A percentile compares a stretch with the other conserved stretches of the same genome.
Evolutionary conservation across 2,113 vertebrate species (phyloP).

Genomic region (Mustela lutreola): DNA sequence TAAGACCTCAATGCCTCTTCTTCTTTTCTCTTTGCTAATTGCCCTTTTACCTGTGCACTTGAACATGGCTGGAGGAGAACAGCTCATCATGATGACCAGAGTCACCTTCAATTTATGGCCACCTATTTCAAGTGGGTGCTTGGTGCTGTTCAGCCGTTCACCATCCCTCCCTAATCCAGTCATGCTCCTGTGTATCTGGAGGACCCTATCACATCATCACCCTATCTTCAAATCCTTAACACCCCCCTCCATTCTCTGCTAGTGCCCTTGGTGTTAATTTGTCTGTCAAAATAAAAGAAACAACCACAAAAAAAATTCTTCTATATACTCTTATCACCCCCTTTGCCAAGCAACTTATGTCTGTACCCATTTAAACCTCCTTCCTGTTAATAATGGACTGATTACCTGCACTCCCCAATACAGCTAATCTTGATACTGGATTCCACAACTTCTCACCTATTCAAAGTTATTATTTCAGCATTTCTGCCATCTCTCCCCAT

Average conservation of each 20-base stretch:
- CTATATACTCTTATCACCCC: background rate
- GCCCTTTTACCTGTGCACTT: background rate
- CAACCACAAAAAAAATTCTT: background rate
- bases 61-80: background rate
- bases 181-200: background rate
- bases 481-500: background rate
- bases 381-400: background rate
- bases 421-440: background rate
- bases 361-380: background rate
- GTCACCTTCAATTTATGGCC: background rate
- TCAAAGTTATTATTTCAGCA: background rate
- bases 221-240: background rate
- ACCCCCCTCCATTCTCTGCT: background rate
- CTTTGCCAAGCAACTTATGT: background rate
- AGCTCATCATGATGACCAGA: background rate
- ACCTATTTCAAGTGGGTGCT: background rate
- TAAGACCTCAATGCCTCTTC: background rate
- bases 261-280: background rate
- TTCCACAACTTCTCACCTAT: background rate
- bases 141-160: background rate
- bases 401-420: background rate
- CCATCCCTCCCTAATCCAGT: background rate
- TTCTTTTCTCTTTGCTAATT: background rate
- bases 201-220: background rate
- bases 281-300: background rate